phyloP scores from a whole-genome alignment of 2,888 invertebrate species.

The Nomada goodeniana region DNA sequence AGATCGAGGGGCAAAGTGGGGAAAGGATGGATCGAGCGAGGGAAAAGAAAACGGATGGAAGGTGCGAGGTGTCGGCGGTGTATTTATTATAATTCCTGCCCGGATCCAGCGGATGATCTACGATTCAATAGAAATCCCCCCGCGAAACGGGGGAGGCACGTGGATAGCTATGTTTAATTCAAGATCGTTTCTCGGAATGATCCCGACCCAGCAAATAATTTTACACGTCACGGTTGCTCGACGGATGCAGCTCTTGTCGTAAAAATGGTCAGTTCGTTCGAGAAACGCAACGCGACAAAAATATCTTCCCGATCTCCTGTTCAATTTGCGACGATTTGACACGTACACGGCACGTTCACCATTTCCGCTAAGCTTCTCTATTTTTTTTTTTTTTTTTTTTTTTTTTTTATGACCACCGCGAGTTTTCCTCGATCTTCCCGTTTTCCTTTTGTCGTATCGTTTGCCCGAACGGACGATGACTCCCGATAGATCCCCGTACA shows the following conservation, averaged over 20 bases:
- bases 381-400: neutral
- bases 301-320: conserved; percentile 18
- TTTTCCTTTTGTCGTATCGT: conserved; percentile 11
- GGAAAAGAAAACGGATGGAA: conserved; percentile 19
- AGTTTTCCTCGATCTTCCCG: conserved; percentile 3
- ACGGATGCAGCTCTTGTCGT: conserved; percentile 39
- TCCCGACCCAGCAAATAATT: conserved; percentile 52
- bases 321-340: neutral
- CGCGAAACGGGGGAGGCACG: conserved; percentile 17
- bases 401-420: neutral
- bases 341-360: conserved; percentile 3
- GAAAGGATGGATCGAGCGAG: too few species aligned
- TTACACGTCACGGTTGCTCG: conserved; percentile 38
- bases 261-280: conserved; percentile 23
- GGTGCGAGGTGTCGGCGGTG: neutral
- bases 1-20: too few species aligned
- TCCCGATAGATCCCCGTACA: conserved; percentile 20
- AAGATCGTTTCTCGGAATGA: conserved; percentile 56
- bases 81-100: conserved; percentile 43
- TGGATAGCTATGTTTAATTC: conserved; percentile 56
- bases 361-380: conserved; percentile 1
- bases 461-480: conserved; percentile 36
- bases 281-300: conserved; percentile 49
- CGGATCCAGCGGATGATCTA: conserved; percentile 46
- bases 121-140: conserved; percentile 55